These are phyloP conservation scores for Brotula barbata DNA, from an alignment of 2,797 vertebrate genomes.

Conservation along the genomic window DNA sequence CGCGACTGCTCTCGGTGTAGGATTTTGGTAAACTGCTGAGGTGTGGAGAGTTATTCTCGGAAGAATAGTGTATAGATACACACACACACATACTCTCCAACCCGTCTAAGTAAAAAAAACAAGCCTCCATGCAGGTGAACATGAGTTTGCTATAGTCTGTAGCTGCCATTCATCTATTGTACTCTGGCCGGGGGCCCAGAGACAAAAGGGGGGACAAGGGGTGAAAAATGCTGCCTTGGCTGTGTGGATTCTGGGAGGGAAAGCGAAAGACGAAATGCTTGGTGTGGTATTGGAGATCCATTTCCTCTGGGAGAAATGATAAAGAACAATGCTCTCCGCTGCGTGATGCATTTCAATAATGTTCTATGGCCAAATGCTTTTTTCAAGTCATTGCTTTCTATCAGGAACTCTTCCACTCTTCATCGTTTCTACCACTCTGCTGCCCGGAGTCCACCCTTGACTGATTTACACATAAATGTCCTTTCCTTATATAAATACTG, in stretches of 20 bases:
- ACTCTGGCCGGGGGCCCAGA: conserved; percentile 60
- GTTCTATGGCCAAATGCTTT: conserved; percentile 34
- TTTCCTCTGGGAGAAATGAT: conserved; percentile 46
- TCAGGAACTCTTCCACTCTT: conserved; percentile 26
- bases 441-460: conserved; percentile 19
- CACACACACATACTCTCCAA: conserved; percentile 54
- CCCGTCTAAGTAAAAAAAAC: conserved; percentile 64
- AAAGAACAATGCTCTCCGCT: conserved; percentile 44
- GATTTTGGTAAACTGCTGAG: conserved; percentile 62
- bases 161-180: conserved; percentile 66
- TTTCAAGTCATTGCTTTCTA: conserved; percentile 49
- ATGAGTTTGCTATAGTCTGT: conserved; percentile 50
- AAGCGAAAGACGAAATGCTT: conserved; percentile 38
- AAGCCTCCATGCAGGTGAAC: conserved; percentile 57
- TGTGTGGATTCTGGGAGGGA: conserved; percentile 22
- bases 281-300: conserved; percentile 39
- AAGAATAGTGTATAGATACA: conserved; percentile 44
- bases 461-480: conserved; percentile 43
- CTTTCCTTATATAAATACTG: conserved; percentile 41
- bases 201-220: conserved; percentile 22
- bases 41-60: conserved; percentile 60
- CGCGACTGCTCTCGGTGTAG: conserved; percentile 27
- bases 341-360: conserved; percentile 40
- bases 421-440: conserved; percentile 45
- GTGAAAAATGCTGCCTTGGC: conserved; percentile 57